These are phyloP conservation scores for Galbula dea DNA, from an alignment of 2,113 vertebrate genomes.

Conservation along the genomic window DNA sequence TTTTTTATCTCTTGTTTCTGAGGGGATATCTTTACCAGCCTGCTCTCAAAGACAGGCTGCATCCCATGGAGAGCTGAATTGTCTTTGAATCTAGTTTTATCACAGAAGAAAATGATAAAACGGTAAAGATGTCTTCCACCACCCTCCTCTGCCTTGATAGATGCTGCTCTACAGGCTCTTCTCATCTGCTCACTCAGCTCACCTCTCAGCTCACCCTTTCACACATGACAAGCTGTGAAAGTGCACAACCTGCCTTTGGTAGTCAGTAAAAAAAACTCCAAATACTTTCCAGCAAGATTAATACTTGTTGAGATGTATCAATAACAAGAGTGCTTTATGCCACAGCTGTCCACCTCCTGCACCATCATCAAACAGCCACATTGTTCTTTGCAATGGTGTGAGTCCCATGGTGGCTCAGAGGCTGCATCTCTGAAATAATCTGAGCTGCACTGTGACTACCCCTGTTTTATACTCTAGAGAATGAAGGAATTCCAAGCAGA, in stretches of 20 bases:
- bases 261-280: neutral
- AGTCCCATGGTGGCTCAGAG: rapidly evolving
- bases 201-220: neutral
- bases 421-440: neutral
- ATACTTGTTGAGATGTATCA: neutral
- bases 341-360: neutral
- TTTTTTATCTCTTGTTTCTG: neutral
- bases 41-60: neutral
- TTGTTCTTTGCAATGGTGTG: neutral
- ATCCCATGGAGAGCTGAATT: neutral
- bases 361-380: neutral
- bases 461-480: neutral
- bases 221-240: neutral
- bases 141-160: neutral
- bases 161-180: neutral
- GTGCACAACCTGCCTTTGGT: neutral
- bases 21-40: neutral
- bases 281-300: neutral
- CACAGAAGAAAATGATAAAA: neutral
- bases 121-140: neutral
- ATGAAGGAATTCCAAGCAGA: neutral
- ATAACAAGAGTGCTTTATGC: neutral
- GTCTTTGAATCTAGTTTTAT: neutral
- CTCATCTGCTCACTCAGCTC: neutral
- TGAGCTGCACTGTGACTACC: neutral